Base-by-base conservation (phyloP, 2,113 vertebrate species). In the Poicephalus gulielmi region DNA sequence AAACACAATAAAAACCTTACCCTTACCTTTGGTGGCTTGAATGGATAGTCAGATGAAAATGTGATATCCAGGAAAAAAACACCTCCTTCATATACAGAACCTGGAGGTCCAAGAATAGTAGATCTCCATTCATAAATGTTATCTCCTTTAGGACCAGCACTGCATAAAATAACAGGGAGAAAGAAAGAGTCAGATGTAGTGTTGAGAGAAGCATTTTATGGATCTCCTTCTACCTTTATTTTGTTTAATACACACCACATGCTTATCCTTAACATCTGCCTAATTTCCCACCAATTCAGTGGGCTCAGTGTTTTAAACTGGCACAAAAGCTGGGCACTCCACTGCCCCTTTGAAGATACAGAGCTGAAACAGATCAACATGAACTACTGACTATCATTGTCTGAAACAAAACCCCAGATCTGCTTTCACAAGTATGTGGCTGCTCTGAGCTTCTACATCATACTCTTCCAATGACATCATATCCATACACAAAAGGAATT, bases 61-160 rank as follows among this genome's bases (percentile, higher is more conserved):
- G 99, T 99, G 94, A 99, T 99, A 98, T 99, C 99, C 98, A 99
- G 98, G 98, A 99, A 99, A 97, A 99, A 99, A 89, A 99, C 99
- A 1, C 99, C 99, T 94, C 99, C 99, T 98, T 99, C 99, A 44
- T 99, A 99, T 92, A 99, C 99, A 44, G 99, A 99, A 96, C 99
- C 99, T 57, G 99, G 99, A 84, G 99, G 99, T 90, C 99, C 99
- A 97, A 99, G 98, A 98, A 99, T 99, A 97, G 99, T 99, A 46
- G 99, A 99, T 97, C 99, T 98, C 99, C 99, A 99, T 96, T 99
- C 99, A 93, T 99, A 99, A 98, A 99, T 99, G 98, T 99, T 99
- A 98, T 99, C 99, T 94, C 99, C 99, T 98, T 99, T 99, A 86
- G 99, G 99, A 44, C 99, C 99, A 5, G 99, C 99, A 79, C 99